These are phyloP conservation scores for Pardalotus punctatus DNA, from an alignment of 2,113 vertebrate genomes.

Conservation along the genomic window DNA sequence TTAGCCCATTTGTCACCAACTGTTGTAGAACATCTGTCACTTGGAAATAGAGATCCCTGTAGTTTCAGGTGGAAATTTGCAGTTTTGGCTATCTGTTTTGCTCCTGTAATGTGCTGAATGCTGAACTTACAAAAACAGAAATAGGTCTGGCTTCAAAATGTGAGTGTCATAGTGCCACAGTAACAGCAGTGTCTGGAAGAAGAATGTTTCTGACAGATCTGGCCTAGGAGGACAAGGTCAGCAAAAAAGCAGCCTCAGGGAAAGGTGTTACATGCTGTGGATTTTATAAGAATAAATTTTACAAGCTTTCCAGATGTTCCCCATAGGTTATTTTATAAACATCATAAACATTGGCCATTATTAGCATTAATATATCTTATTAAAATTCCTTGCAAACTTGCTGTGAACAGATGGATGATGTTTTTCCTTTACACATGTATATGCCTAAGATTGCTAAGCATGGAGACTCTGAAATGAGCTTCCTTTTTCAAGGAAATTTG, in stretches of 20 bases:
- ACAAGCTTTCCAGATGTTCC: not conserved
- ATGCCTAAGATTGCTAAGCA: not conserved
- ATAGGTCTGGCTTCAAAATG: not conserved
- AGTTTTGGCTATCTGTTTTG: slow-evolving; percentile 2
- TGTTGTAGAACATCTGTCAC: slow-evolving; percentile 66
- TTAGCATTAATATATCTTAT: slow-evolving; percentile 11
- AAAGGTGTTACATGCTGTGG: not conserved
- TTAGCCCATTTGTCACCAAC: slow-evolving; percentile 60
- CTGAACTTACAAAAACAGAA: not conserved
- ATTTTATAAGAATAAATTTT: not conserved
- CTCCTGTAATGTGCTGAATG: slow-evolving; percentile 5
- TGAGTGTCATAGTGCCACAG: not conserved
- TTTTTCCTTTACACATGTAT: not conserved
- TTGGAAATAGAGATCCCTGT: slow-evolving; percentile 42
- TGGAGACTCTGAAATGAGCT: not conserved
- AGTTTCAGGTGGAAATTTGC: slow-evolving; percentile 46
- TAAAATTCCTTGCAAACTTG: slow-evolving; percentile 16
- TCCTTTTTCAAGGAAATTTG: not conserved
- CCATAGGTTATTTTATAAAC: slow-evolving; percentile 13
- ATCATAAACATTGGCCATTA: slow-evolving; percentile 11
- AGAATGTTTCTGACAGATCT: not conserved
- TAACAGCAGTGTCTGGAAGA: not conserved
- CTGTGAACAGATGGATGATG: not conserved
- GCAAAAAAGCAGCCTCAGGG: not conserved
- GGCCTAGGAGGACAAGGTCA: not conserved